Conservation (phyloP, 2,888 invertebrate species). For the Drosophila birchii region DNA sequence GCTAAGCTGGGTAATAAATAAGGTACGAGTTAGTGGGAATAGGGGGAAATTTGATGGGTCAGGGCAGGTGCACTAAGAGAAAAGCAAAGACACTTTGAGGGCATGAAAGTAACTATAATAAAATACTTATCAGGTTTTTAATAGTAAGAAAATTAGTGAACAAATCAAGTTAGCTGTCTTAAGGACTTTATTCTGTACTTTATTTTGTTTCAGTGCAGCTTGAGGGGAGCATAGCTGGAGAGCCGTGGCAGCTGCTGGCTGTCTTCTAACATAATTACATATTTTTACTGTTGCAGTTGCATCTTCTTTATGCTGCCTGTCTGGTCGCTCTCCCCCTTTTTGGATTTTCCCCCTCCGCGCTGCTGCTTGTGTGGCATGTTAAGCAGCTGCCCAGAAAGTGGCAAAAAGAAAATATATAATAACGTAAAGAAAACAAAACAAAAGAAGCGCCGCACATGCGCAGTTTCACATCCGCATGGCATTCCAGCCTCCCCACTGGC, state of each 20-base stretch:
- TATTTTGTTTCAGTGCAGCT: not conserved
- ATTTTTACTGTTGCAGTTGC: slow-evolving; percentile 59
- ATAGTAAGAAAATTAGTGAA: not conserved
- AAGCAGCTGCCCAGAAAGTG: slow-evolving; percentile 72
- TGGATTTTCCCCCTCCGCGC: slow-evolving; percentile 21
- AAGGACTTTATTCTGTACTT: not conserved
- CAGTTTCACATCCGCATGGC: slow-evolving; percentile 76
- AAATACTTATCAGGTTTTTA: not conserved
- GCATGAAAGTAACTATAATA: not conserved
- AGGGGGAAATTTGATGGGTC: slow-evolving; percentile 14
- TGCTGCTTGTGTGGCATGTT: slow-evolving; percentile 67
- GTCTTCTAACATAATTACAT: slow-evolving; percentile 76
- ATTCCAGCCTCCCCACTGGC: slow-evolving; percentile 20
- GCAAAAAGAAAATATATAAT: slow-evolving; percentile 59
- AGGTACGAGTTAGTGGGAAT: slow-evolving; percentile 15
- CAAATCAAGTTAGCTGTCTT: too few relatives aligned
- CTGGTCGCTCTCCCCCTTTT: slow-evolving; percentile 1
- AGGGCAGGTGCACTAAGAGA: not conserved
- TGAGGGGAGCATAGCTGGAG: slow-evolving; percentile 3
- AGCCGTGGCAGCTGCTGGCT: slow-evolving; percentile 42
- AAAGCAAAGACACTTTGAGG: not conserved
- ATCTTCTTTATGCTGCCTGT: slow-evolving; percentile 39
- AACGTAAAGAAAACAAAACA: slow-evolving; percentile 54
- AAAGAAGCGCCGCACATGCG: slow-evolving; percentile 72
- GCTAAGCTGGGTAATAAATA: slow-evolving; percentile 57